phyloP scores from a whole-genome alignment of 2,797 vertebrate species.

The Onychomys arenicola region DNA sequence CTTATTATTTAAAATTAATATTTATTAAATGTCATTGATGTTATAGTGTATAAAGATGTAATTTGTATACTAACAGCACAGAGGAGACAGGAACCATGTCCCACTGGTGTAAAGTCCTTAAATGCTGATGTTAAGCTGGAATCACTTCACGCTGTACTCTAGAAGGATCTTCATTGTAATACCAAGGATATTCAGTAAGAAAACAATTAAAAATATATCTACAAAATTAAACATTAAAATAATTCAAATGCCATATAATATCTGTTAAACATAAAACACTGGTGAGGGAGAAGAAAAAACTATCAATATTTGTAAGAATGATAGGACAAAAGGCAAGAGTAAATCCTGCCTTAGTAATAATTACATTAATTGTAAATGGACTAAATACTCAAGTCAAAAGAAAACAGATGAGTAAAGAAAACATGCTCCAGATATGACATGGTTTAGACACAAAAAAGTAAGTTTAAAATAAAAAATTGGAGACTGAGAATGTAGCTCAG shows the following conservation, averaged over 20 bases:
- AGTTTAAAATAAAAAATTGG: background rate
- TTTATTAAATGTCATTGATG: constrained; percentile 19
- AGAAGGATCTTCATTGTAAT: constrained; percentile 19
- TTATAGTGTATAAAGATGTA: background rate
- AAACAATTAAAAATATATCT: background rate
- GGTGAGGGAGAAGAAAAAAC: background rate
- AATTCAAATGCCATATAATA: background rate
- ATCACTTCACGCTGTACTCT: background rate
- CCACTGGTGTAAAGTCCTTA: background rate
- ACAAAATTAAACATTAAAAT: background rate
- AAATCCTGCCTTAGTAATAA: background rate
- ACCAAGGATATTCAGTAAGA: constrained; percentile 10
- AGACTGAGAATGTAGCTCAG: background rate
- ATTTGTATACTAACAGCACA: constrained; percentile 7
- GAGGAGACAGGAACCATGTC: background rate
- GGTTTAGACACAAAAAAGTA: background rate
- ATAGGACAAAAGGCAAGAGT: background rate
- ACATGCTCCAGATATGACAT: background rate
- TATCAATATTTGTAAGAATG: background rate
- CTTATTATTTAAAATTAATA: constrained; percentile 43
- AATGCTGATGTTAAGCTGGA: constrained; percentile 20
- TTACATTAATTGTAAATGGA: background rate
- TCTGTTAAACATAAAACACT: background rate
- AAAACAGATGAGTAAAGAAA: background rate
- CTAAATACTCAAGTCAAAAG: background rate